Evolutionary conservation across 2,113 vertebrate species (phyloP).

Genomic region (Plectropomus leopardus): DNA sequence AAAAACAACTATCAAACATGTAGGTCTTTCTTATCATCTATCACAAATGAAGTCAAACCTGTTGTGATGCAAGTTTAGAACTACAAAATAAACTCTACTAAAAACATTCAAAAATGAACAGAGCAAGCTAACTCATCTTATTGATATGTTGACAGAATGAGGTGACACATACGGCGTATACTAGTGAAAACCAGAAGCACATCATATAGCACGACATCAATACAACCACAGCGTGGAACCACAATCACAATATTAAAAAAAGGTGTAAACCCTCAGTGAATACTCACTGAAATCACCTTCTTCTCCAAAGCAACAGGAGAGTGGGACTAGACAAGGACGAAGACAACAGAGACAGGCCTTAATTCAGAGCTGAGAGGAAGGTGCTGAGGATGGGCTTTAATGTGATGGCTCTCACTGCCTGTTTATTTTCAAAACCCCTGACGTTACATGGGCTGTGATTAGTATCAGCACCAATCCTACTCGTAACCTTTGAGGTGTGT

Average conservation of each 20-base stretch:
- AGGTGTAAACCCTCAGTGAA: slow-evolving; percentile 76
- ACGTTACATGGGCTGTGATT: neutral
- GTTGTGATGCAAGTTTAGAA: slow-evolving; percentile 13
- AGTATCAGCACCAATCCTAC: neutral
- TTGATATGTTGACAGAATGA: slow-evolving; percentile 56
- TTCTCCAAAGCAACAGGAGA: slow-evolving; percentile 90
- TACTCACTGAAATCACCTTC: slow-evolving; percentile 89
- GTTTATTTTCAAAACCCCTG: neutral
- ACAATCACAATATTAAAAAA: slow-evolving; percentile 66
- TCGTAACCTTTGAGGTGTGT: neutral
- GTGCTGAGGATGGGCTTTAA: neutral
- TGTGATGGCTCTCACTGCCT: neutral
- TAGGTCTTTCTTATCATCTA: slow-evolving; percentile 20
- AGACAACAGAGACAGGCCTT: slow-evolving; percentile 83
- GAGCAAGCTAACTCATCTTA: slow-evolving; percentile 11
- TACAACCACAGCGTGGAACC: slow-evolving; percentile 63
- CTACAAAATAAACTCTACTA: neutral
- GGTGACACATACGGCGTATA: slow-evolving; percentile 47
- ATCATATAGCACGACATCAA: slow-evolving; percentile 52
- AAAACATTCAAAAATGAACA: slow-evolving; percentile 5
- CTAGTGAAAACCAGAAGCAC: slow-evolving; percentile 51
- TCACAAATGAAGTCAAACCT: slow-evolving; percentile 38
- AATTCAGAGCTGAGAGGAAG: slow-evolving; percentile 49
- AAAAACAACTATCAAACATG: slow-evolving; percentile 10
- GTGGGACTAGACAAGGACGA: slow-evolving; percentile 84